Conservation (phyloP, 1,140 invertebrate species). For the Varroa destructor region DNA sequence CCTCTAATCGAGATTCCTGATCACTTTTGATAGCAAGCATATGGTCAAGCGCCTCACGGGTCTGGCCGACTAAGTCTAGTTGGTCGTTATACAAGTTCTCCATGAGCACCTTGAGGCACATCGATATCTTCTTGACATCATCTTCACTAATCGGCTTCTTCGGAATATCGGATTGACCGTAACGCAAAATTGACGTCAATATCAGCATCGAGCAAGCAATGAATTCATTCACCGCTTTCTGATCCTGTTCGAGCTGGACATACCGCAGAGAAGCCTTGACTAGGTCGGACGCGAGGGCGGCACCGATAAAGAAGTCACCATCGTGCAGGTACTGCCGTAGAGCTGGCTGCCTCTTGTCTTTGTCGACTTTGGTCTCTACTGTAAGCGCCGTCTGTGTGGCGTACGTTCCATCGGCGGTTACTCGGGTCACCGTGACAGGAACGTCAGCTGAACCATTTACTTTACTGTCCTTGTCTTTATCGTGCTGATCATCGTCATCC, state of each 20-base stretch:
- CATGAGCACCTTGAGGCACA: constrained; percentile 50
- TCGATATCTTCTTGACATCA: constrained; percentile 74
- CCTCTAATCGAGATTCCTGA: constrained; percentile 29
- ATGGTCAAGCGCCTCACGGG: constrained; percentile 28
- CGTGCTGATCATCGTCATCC: constrained; percentile 42
- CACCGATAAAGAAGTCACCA: constrained; percentile 91
- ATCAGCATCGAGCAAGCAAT: constrained; percentile 73
- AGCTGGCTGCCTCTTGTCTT: constrained; percentile 50
- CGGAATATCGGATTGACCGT: constrained; percentile 57
- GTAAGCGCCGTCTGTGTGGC: constrained; percentile 94
- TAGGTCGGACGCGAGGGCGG: constrained; percentile 73
- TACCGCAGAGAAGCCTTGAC: constrained; percentile 75
- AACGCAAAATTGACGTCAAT: constrained; percentile 68
- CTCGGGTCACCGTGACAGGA: constrained; percentile 45
- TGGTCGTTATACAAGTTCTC: constrained; percentile 30
- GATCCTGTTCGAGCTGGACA: constrained; percentile 42
- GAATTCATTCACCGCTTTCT: constrained; percentile 42
- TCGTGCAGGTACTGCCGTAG: constrained; percentile 75
- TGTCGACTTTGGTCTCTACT: constrained; percentile 44
- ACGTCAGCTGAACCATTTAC: constrained; percentile 35
- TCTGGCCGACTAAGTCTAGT: constrained; percentile 30
- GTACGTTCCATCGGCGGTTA: constrained; percentile 97
- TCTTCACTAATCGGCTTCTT: constrained; percentile 74
- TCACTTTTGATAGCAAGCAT: constrained; percentile 31
- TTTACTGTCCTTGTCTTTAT: constrained; percentile 39